Conservation (phyloP, 2,797 vertebrate genomes). For the Muscicapa comitata region DNA sequence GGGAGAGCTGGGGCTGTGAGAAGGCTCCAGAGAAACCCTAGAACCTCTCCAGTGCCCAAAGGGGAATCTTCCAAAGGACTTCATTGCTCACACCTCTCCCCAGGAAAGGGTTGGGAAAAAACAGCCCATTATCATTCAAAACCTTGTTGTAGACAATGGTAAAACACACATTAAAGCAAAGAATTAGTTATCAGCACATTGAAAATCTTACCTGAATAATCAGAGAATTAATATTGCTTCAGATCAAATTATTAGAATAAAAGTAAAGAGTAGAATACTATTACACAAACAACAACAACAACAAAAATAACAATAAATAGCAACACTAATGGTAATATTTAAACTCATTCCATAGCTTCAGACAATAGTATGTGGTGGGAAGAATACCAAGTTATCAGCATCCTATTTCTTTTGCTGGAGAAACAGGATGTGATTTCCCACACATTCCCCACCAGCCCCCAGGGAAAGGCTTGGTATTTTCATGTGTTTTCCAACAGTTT, state of each 20-base stretch:
- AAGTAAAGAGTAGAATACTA: background rate
- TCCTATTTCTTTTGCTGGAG: background rate
- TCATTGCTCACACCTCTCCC: background rate
- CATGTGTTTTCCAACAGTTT: background rate
- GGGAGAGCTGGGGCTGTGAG: background rate
- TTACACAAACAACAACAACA: background rate
- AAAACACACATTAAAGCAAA: background rate
- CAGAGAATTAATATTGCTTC: background rate
- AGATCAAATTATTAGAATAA: background rate
- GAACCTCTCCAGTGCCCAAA: background rate
- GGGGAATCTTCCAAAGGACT: background rate
- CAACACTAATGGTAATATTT: background rate
- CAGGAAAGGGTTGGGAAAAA: background rate
- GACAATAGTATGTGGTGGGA: background rate
- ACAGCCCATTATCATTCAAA: background rate
- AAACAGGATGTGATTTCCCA: background rate
- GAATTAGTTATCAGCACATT: background rate
- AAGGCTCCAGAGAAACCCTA: background rate
- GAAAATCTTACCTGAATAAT: background rate
- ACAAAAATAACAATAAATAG: background rate
- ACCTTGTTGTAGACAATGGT: background rate
- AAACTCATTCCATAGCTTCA: background rate
- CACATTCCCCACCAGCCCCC: background rate
- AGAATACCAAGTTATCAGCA: background rate
- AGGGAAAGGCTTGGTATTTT: background rate